Evolutionary conservation across 2,797 vertebrate species (phyloP), one percentile per base, ranked within the genome.

Genomic region (Bradypus variegatus): DNA sequence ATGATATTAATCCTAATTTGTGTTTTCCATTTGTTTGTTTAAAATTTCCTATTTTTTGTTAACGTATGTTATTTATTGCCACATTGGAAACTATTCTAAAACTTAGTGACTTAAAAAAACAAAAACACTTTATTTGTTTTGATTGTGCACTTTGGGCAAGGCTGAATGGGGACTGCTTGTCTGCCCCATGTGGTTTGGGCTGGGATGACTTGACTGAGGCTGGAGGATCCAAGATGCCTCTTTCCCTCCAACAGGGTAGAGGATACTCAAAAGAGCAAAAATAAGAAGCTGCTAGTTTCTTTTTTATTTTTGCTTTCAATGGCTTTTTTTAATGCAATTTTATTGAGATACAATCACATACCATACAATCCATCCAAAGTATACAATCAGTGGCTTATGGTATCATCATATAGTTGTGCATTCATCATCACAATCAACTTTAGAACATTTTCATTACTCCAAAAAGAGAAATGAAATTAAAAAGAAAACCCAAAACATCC

Each of bases 1-100:
- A 19, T 67, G 60, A 4, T 50, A 67, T 83, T 19, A 21, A 2
- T 29, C 16, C 86, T 87, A 60, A 50, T 89, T 78, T 41, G 48
- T 62, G 14, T 86, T 82, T 82, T 45, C 10, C 62, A 75, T 81
- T 89, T 91, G n/a, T 73, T 88, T 83, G n/a, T 72, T 89, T 84
- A 3, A 3, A 50, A 91, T 58, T 25, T 88, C 84, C 38, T 29
- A 12, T 12, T 50, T 50, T 86, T 89, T 94, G 45, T 70, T 86
- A 70, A 55, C 86, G 4, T 77, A 33, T 11, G 7, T 64, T 65
- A 67, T 38, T 29, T 87, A 77, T 77, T 38, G 58, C 21, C 75
- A 29, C 45, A 45, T n/a, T 90, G 55, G 73, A 50, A 77, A 90
- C 53, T 10, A 36, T 72, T n/a, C 38, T 21, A 73, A 75, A 48